These are phyloP conservation scores for Acrocephalus scirpaceus DNA, from an alignment of 2,797 vertebrate genomes.

Conservation along the genomic window DNA sequence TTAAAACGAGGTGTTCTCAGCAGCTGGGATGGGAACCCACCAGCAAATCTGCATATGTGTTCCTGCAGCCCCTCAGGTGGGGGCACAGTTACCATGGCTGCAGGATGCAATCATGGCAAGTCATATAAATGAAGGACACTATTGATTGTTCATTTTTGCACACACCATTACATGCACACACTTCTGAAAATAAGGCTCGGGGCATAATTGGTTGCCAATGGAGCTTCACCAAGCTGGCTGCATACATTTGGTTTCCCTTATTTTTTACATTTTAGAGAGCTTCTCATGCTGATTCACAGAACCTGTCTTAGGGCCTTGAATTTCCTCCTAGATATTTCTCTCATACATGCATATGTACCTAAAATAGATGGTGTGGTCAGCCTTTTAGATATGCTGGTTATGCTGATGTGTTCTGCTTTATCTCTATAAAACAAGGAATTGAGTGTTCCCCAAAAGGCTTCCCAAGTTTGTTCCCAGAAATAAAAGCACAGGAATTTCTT, in stretches of 20 bases:
- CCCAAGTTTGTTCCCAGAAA: background rate
- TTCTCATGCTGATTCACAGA: background rate
- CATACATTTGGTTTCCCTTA: background rate
- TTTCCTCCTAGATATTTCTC: background rate
- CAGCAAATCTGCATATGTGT: background rate
- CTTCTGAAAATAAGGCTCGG: slow-evolving; percentile 1
- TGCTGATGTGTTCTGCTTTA: background rate
- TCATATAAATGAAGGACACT: background rate
- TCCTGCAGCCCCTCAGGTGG: background rate
- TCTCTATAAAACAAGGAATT: background rate
- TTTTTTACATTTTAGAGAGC: background rate
- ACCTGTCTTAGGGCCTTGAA: background rate
- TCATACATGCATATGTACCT: background rate
- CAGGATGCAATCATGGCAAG: background rate
- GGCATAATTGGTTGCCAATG: slow-evolving; percentile 30
- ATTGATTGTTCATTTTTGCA: slow-evolving; percentile 43
- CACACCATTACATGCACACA: slow-evolving; percentile 32
- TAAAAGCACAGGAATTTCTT: background rate
- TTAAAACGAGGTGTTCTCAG: background rate
- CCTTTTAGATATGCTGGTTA: background rate
- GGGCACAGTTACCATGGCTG: slow-evolving; percentile 36
- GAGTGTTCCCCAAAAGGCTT: background rate
- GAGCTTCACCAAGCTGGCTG: slow-evolving; percentile 30
- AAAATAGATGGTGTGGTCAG: background rate
- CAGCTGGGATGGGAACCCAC: background rate